Base-by-base conservation (phyloP, 2,113 vertebrate genomes). In the Saccopteryx bilineata region DNA sequence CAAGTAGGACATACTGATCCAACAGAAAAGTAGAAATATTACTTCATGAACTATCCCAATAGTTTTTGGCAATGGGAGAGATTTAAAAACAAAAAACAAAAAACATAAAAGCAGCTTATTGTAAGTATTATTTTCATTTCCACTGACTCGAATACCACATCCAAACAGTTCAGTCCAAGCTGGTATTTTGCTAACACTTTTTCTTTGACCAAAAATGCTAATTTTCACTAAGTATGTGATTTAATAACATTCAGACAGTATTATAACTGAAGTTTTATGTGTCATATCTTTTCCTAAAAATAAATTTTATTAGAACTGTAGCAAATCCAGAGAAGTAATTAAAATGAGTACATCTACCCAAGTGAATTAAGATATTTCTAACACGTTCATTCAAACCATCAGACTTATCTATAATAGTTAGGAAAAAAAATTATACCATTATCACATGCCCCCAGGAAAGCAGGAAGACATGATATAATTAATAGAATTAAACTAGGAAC, bases 341-440 rank as follows among this genome's bases (percentile, higher is more conserved):
- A 95, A 96, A 96, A 75, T 58, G 52, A 96, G 14, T 52, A 63
- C 28, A 84, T 78, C 48, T 79, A 94, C 60, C 74, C 65, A 81
- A 94, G 76, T 26, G 24, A 93, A 96, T 96, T 84, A 95, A 95
- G 93, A 97, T 87, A 72, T 17, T 90, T 95, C 74, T 80, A 95
- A 95, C 50, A 85, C 5, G 24, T 81, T 96, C 39, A 92, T 93
- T 96, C 60, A 95, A 90, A 96, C 85, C 80, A 93, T 65, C 39
- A 92, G 76, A 48, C 78, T 97, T 95, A 95, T 93, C 95, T 91
- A 72, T 58, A 96, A 85, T 48, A 76, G 9, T 66, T 87, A 71
- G 76, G 46, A 48, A 90, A 90, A 90, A 89, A 90, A 95, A 92
- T 83, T 86, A 92, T 12, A 91, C 66, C 61, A 95, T 95, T 96